Percentiles rank a stretch among this genome's conserved stretches.
Conservation (phyloP, 2,888 invertebrate species). For the Parelbella ahira region DNA sequence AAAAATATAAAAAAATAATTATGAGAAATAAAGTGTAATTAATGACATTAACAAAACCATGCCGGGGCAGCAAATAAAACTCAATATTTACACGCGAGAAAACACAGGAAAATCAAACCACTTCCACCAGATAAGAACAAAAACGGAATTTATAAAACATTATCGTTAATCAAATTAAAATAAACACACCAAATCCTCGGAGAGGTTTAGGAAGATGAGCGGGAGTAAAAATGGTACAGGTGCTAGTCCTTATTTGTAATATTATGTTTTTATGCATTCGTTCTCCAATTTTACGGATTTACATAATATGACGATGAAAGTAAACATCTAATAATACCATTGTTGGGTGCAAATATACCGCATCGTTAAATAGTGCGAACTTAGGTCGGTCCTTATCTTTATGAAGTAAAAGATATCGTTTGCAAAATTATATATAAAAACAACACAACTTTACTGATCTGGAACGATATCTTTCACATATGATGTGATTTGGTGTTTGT, state of each 20-base stretch:
- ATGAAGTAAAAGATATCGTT: constrained; percentile 60
- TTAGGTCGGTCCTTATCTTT: constrained; percentile 59
- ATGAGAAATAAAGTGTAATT: constrained; percentile 46
- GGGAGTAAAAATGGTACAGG: constrained; percentile 67
- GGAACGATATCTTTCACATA: constrained; percentile 69
- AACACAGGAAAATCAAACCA: constrained; percentile 80
- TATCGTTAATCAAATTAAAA: constrained; percentile 62
- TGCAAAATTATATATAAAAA: no score
- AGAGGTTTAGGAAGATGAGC: constrained; percentile 76
- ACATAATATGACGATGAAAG: constrained; percentile 66
- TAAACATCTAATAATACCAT: constrained; percentile 69
- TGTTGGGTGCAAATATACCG: constrained; percentile 71
- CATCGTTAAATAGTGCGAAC: constrained; percentile 68
- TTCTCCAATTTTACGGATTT: constrained; percentile 59
- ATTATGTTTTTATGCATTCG: constrained; percentile 59
- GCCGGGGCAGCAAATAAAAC: constrained; percentile 71
- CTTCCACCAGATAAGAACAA: constrained; percentile 79
- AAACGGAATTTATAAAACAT: constrained; percentile 61
- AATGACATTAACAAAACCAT: constrained; percentile 66
- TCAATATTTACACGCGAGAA: constrained; percentile 61
- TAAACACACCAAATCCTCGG: constrained; percentile 81
- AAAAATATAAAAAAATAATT: constrained; percentile 57
- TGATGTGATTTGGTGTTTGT: constrained; percentile 67
- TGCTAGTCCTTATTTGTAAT: constrained; percentile 64
- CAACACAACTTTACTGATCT: constrained; percentile 29